Conservation (phyloP, 2,797 vertebrate genomes). For the Malurus leucopterus region DNA sequence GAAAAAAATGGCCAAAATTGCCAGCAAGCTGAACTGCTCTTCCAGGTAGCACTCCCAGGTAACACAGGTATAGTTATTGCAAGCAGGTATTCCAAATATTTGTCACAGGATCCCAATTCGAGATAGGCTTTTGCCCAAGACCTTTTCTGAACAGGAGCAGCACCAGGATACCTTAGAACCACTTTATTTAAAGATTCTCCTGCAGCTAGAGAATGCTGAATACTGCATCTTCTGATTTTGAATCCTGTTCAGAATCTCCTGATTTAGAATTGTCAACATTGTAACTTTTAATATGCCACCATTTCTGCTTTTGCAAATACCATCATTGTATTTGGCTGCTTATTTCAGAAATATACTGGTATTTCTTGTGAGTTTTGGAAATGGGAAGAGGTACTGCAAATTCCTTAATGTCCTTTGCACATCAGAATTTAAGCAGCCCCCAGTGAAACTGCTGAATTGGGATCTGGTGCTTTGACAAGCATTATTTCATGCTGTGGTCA, state of each 20-base stretch:
- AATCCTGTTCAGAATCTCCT: neutral
- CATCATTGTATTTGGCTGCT: neutral
- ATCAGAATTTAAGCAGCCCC: neutral
- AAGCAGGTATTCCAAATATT: neutral
- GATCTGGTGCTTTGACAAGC: neutral
- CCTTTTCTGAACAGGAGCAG: neutral
- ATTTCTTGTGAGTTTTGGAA: neutral
- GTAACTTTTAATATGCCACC: neutral
- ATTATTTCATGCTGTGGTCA: neutral
- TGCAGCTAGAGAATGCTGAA: neutral
- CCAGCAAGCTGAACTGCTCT: conserved; percentile 7
- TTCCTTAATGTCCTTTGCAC: neutral
- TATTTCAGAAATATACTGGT: neutral
- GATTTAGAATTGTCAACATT: neutral
- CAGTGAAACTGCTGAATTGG: neutral
- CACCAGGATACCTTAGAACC: neutral
- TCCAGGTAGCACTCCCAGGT: neutral
- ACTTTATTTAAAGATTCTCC: neutral
- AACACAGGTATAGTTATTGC: neutral
- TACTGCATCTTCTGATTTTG: neutral
- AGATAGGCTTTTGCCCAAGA: neutral
- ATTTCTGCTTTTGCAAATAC: neutral
- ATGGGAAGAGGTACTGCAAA: neutral
- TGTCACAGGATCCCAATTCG: neutral
- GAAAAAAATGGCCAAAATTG: conserved; percentile 37